A percentile compares a stretch with the other conserved stretches of the same genome.
Conservation (phyloP, 1,140 invertebrate genomes). For the Drosophila tsacasi region DNA sequence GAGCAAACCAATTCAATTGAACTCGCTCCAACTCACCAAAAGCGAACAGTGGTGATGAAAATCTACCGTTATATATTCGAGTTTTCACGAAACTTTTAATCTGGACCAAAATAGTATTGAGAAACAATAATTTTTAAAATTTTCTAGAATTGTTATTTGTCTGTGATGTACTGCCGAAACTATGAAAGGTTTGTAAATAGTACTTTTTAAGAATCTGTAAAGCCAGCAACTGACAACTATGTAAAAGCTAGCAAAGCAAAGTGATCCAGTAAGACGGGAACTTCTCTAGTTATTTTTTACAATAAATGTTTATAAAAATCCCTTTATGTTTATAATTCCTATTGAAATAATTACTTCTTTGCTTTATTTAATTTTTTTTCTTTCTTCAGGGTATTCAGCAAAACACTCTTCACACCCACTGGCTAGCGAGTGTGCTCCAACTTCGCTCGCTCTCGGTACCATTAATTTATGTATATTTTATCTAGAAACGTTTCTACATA, state of each 20-base stretch:
- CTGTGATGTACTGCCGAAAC: conserved; percentile 12
- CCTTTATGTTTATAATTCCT: background rate
- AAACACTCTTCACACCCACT: conserved; percentile 9
- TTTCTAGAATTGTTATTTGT: conserved; percentile 4
- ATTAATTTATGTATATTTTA: conserved; percentile 71
- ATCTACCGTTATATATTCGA: background rate
- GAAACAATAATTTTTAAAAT: conserved; percentile 15
- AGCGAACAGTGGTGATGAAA: conserved; percentile 18
- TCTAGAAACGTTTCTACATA: conserved; percentile 38
- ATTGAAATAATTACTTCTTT: background rate
- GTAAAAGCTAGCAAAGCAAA: conserved; percentile 17
- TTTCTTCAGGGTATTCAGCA: background rate
- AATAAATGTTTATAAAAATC: background rate
- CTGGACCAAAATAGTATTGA: conserved; percentile 18
- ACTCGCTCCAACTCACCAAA: conserved; percentile 49
- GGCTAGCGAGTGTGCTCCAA: background rate
- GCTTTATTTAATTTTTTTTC: background rate
- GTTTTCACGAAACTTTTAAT: conserved; percentile 10
- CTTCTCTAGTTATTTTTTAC: too few species aligned
- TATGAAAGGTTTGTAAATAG: too few species aligned
- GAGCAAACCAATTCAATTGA: conserved; percentile 65
- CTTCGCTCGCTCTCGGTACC: conserved; percentile 7
- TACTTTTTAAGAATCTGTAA: too few species aligned
- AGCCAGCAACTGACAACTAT: conserved; percentile 16
- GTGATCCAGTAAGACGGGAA: background rate